Evolutionary conservation across 2,113 vertebrate species (phyloP).

Genomic region (Mesocricetus auratus): DNA sequence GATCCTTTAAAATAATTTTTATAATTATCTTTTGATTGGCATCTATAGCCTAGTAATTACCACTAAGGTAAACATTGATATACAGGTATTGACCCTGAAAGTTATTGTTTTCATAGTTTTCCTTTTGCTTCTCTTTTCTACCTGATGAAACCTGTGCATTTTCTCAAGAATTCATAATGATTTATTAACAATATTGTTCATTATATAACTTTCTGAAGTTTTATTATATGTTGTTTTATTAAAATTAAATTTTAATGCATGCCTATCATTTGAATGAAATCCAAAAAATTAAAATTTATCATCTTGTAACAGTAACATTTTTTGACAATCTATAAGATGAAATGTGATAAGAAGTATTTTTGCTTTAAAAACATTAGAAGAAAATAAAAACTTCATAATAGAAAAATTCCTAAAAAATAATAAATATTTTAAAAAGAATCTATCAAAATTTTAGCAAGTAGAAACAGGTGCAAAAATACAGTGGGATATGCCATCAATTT

Average conservation of each 20-base stretch:
- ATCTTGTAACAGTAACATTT: not conserved
- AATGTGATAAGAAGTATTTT: not conserved
- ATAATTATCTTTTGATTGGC: not conserved
- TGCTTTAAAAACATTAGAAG: not conserved
- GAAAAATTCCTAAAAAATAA: not conserved
- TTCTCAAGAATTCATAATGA: not conserved
- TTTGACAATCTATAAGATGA: not conserved
- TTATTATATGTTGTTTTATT: not conserved
- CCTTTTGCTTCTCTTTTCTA: not conserved
- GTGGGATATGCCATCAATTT: not conserved
- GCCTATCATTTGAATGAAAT: slow-evolving; percentile 5
- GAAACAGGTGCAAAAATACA: not conserved
- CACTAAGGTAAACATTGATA: not conserved
- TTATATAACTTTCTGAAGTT: not conserved
- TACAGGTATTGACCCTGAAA: not conserved
- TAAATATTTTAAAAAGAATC: not conserved
- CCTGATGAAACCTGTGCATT: not conserved
- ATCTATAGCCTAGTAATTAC: not conserved
- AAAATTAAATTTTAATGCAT: not conserved
- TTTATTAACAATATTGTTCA: not conserved
- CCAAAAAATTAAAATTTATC: not conserved
- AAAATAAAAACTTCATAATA: slow-evolving; percentile 14
- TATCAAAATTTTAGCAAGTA: not conserved
- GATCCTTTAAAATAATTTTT: not conserved
- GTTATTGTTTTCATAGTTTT: not conserved